Evolutionary conservation across 2,113 vertebrate genomes (phyloP).

Genomic region (Thomomys bottae): DNA sequence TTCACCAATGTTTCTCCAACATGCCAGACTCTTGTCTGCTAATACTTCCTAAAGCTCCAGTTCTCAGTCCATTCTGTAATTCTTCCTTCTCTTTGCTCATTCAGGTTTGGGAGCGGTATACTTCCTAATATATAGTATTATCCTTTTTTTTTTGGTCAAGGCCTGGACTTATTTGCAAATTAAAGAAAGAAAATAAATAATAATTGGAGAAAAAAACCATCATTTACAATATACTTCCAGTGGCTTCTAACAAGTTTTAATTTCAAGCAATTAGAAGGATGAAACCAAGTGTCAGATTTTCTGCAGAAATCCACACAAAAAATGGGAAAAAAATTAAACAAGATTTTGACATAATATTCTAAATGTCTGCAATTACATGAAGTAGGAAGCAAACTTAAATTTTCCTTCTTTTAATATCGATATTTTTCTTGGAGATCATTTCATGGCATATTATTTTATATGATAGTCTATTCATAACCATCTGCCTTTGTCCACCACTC

Average conservation of each 20-base stretch:
- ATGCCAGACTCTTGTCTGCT: neutral
- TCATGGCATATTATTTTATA: too few relatives aligned
- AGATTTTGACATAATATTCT: neutral
- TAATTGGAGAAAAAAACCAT: neutral
- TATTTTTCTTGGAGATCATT: too few relatives aligned
- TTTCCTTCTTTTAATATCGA: conserved; percentile 4
- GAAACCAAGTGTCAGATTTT: neutral
- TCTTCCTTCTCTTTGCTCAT: neutral
- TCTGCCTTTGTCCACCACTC: too few relatives aligned
- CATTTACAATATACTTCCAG: neutral
- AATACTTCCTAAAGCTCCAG: neutral
- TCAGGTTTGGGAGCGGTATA: neutral
- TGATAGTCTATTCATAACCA: too few relatives aligned
- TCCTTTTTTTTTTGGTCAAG: conserved; percentile 26
- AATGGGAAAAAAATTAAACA: neutral
- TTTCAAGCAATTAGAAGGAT: neutral
- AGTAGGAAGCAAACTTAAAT: neutral
- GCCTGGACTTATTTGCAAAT: neutral
- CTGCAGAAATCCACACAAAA: neutral
- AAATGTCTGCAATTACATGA: conserved; percentile 11
- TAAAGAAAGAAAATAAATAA: conserved; percentile 34
- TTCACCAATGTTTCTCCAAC: neutral
- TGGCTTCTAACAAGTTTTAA: neutral
- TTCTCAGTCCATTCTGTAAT: neutral
- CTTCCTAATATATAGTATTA: too few relatives aligned